phyloP scores from a whole-genome alignment of 2,113 vertebrate species.

The Anguilla rostrata region DNA sequence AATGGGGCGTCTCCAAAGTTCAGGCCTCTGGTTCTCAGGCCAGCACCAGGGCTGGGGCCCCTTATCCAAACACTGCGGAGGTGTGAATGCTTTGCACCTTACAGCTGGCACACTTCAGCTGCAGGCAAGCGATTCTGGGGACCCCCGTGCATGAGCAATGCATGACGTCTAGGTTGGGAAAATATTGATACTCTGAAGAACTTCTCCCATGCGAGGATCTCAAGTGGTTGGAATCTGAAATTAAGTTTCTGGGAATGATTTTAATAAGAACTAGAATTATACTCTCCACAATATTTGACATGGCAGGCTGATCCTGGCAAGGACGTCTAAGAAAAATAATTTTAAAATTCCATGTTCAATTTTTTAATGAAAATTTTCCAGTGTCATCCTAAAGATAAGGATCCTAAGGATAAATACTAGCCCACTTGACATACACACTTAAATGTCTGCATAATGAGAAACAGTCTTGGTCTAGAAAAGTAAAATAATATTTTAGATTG shows the following conservation, averaged over 20 bases:
- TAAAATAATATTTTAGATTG: too few species aligned
- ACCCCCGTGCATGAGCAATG: not conserved
- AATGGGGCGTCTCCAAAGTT: not conserved
- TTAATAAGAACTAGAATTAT: not conserved
- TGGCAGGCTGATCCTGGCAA: not conserved
- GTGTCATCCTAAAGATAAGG: too few species aligned
- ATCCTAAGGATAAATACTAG: too few species aligned
- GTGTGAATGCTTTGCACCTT: constrained; percentile 67
- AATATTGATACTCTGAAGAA: not conserved
- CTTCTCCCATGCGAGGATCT: not conserved
- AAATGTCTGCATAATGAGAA: not conserved
- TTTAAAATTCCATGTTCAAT: not conserved
- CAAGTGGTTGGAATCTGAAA: not conserved
- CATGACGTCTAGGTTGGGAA: not conserved
- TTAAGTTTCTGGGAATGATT: not conserved
- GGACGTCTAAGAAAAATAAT: not conserved
- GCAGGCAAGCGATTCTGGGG: not conserved
- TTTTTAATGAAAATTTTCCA: not conserved
- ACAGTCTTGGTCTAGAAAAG: not conserved
- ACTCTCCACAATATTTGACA: not conserved
- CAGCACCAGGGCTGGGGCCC: constrained; percentile 51
- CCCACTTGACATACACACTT: too few species aligned
- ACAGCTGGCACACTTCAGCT: constrained; percentile 60
- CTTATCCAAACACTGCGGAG: constrained; percentile 70
- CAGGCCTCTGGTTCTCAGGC: constrained; percentile 51